Base-by-base conservation (phyloP, 2,888 invertebrate genomes). In the Clitarchus hookeri region DNA sequence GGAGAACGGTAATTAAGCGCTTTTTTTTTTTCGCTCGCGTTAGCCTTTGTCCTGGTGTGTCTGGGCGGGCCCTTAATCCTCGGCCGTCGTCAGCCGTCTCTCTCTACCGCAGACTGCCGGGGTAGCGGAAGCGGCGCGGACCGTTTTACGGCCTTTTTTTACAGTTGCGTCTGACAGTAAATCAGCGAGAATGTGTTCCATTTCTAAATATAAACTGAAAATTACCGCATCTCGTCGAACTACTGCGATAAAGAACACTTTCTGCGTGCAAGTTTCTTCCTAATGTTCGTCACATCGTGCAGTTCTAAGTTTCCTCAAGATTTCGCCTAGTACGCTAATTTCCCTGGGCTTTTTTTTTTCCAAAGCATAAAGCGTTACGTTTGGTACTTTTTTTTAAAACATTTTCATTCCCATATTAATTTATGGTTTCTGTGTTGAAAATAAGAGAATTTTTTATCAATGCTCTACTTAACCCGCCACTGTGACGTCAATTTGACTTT, bases 121-220 rank as follows among this genome's bases (percentile, higher is more conserved):
- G 65, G 23, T 65, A 19, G 65, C 65, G 65, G 65, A 65, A 65
- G 16, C 65, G n/a, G 65, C 65, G n/a, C 65, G 23, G 65, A 19
- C 65, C 65, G 65, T n/a, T 65, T 65, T 65, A 65, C 65, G 65
- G 65, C n/a, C 65, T 65, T 65, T 65, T 48, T 65, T 65, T 65
- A 65, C 65, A 23, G 65, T 65, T 65, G 65, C n/a, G 19, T 19
- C 65, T n/a, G 65, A 65, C 65, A n/a, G 65, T 65, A 65, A 65
- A 65, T 65, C 65, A 65, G 65, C 65, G 65, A 16, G 65, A 65
- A 65, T 65, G 65, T 65, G 65, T 65, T 65, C 65, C 65, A 65
- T 65, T 65, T 65, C 65, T 65, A 65, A 65, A 65, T 65, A 65
- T 65, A 65, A 65, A 65, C 65, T 65, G 65, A 23, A 65, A 65